phyloP scores from a whole-genome alignment of 1,140 invertebrate genomes.

The Drosophila subpulchrella region DNA sequence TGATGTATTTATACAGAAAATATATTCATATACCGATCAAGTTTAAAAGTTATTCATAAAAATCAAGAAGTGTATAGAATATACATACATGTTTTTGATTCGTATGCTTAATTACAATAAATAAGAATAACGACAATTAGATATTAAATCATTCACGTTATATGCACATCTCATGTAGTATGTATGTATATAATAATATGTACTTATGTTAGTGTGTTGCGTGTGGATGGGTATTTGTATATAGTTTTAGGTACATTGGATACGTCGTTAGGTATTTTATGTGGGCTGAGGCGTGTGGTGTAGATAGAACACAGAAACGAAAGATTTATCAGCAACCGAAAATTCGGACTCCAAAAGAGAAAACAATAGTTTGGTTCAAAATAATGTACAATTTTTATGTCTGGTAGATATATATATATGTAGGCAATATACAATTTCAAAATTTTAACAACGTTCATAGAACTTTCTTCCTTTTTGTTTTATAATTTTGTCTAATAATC shows the following conservation, averaged over 20 bases:
- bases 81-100: conserved; percentile 47
- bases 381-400: conserved; percentile 52
- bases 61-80: conserved; percentile 34
- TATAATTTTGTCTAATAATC: conserved; percentile 18
- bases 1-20: conserved; percentile 67
- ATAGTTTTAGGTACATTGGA: conserved; percentile 74
- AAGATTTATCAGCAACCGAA: conserved; percentile 24
- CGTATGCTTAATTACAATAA: conserved; percentile 75
- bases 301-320: conserved; percentile 25
- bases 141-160: conserved; percentile 61
- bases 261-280: conserved; percentile 67
- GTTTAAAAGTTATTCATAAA: conserved; percentile 46
- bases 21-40: conserved; percentile 58
- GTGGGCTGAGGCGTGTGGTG: conserved; percentile 31
- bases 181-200: conserved; percentile 46
- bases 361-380: conserved; percentile 32
- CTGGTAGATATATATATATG: conserved; percentile 47
- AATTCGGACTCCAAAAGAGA: conserved; percentile 20
- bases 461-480: conserved; percentile 32
- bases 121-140: conserved; percentile 73
- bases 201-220: conserved; percentile 48
- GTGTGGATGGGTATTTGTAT: conserved; percentile 50
- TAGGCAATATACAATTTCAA: conserved; percentile 68
- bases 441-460: conserved; percentile 72
- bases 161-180: conserved; percentile 50